These are phyloP conservation scores for Bombus huntii DNA, from an alignment of 1,140 invertebrate genomes.

Conservation along the genomic window DNA sequence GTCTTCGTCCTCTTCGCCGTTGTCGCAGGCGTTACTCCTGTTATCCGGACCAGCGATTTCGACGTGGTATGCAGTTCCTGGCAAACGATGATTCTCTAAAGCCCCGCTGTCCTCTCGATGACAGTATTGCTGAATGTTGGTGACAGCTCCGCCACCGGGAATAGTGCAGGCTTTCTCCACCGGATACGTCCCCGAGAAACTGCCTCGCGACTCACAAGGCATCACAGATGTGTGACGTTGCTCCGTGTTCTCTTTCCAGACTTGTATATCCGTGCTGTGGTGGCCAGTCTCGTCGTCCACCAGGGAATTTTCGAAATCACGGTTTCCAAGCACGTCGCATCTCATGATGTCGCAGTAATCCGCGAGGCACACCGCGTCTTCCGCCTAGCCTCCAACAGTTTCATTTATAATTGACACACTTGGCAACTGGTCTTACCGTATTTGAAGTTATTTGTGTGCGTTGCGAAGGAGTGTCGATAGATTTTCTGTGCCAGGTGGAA, in stretches of 20 bases:
- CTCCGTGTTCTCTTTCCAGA: conserved; percentile 87
- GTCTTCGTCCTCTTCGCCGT: conserved; percentile 68
- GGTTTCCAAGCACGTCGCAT: conserved; percentile 92
- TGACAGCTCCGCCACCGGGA: conserved; percentile 46
- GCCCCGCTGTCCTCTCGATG: conserved; percentile 44
- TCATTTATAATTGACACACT: conserved; percentile 9
- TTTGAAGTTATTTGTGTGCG: neutral
- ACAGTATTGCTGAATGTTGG: conserved; percentile 60
- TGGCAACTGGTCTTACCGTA: neutral
- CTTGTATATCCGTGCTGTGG: conserved; percentile 89
- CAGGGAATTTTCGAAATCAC: conserved; percentile 85
- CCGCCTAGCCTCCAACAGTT: conserved; percentile 85
- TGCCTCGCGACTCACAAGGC: conserved; percentile 77
- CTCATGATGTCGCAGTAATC: conserved; percentile 98
- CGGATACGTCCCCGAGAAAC: conserved; percentile 70
- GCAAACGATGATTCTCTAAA: conserved; percentile 58
- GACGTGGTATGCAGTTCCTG: conserved; percentile 59
- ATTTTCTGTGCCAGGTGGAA: neutral
- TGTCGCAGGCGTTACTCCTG: conserved; percentile 76
- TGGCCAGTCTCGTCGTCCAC: conserved; percentile 81
- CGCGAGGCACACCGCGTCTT: conserved; percentile 94
- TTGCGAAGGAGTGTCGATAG: neutral
- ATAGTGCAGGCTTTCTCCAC: conserved; percentile 59
- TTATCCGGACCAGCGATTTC: conserved; percentile 76
- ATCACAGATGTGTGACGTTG: conserved; percentile 86